phyloP scores from a whole-genome alignment of 1,140 invertebrate genomes.

The Zaprionus davidi region DNA sequence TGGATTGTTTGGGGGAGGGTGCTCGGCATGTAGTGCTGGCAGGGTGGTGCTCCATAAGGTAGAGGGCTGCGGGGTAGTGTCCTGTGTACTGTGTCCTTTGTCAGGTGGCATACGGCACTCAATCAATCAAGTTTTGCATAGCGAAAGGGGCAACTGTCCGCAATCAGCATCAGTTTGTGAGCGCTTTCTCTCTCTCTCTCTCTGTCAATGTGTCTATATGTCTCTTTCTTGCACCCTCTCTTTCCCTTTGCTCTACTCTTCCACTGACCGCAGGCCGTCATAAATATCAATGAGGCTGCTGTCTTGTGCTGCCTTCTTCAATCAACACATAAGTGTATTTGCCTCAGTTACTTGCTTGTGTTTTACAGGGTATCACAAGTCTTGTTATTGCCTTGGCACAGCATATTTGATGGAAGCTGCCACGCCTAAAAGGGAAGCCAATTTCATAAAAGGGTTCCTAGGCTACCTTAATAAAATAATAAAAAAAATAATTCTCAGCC shows the following conservation, averaged over 20 bases:
- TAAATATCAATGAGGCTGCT: slow-evolving; percentile 68
- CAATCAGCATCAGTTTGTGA: slow-evolving; percentile 25
- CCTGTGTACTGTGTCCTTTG: background rate
- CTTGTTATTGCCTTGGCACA: too few species aligned
- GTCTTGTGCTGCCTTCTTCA: background rate
- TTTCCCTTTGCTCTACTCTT: background rate
- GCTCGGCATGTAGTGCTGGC: background rate
- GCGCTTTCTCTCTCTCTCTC: background rate
- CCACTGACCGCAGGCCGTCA: slow-evolving; percentile 24
- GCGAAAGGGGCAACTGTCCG: slow-evolving; percentile 27
- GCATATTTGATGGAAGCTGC: too few species aligned
- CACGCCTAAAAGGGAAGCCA: too few species aligned
- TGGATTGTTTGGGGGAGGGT: background rate
- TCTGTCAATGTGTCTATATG: background rate
- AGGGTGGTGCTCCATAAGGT: background rate
- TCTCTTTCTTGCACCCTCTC: background rate
- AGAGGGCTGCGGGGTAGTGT: background rate
- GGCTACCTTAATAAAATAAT: too few species aligned
- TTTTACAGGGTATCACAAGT: slow-evolving; percentile 4
- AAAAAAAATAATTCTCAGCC: too few species aligned
- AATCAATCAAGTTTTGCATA: slow-evolving; percentile 46
- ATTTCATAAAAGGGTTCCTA: too few species aligned
- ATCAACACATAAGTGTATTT: background rate
- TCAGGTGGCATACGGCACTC: slow-evolving; percentile 25
- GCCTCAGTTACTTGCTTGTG: background rate